These are phyloP conservation scores for Calameuta idolon DNA, from an alignment of 2,888 invertebrate genomes.

Conservation along the genomic window DNA sequence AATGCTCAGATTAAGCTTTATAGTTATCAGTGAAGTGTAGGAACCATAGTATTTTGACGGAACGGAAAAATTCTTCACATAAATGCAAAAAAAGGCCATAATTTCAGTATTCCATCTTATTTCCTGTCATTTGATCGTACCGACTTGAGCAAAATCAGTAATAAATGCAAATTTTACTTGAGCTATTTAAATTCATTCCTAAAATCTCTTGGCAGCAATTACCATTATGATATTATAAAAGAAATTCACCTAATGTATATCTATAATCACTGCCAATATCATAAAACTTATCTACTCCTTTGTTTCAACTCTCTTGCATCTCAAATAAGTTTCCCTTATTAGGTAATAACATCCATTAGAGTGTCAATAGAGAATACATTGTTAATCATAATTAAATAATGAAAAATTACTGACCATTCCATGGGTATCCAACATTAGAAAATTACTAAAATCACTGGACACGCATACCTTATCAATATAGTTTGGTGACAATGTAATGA, in stretches of 20 bases:
- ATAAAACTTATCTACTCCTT: background rate
- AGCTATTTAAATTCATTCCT: constrained; percentile 5
- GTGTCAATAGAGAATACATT: background rate
- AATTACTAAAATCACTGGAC: constrained; percentile 59
- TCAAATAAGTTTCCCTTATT: background rate
- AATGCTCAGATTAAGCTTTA: background rate
- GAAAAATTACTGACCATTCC: constrained; percentile 55
- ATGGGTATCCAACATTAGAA: constrained; percentile 58
- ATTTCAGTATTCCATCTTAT: background rate
- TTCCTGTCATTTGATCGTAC: constrained; percentile 6
- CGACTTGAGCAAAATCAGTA: constrained; percentile 9
- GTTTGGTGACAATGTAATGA: constrained; percentile 53
- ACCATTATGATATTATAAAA: constrained; percentile 30
- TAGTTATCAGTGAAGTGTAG: background rate
- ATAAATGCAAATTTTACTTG: background rate
- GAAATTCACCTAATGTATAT: constrained; percentile 9
- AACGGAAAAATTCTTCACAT: background rate
- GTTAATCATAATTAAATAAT: constrained; percentile 34
- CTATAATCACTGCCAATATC: background rate
- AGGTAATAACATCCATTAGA: background rate
- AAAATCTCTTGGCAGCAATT: constrained; percentile 5
- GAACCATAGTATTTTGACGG: background rate
- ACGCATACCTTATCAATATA: constrained; percentile 54
- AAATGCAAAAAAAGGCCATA: background rate
- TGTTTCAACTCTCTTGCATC: background rate